A percentile compares a stretch with the other conserved stretches of the same genome.
These are phyloP conservation scores for Silurus lanzhouensis DNA, from an alignment of 2,797 vertebrate species.

Conservation along the genomic window DNA sequence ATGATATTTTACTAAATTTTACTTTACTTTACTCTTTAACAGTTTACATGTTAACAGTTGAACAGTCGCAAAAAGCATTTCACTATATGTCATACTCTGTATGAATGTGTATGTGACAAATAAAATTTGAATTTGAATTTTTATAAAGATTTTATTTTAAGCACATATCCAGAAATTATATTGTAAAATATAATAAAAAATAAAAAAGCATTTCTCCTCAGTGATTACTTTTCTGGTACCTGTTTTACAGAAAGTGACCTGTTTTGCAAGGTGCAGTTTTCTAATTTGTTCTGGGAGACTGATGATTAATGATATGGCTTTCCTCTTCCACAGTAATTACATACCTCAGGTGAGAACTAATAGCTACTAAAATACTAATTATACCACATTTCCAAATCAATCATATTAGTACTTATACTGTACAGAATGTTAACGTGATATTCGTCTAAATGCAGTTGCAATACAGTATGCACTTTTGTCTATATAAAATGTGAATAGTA, in stretches of 20 bases:
- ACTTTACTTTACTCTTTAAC: too few species aligned
- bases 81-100: too few species aligned
- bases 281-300: conserved; percentile 44
- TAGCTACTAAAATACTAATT: conserved; percentile 24
- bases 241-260: conserved; percentile 15
- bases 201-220: not conserved
- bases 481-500: not conserved
- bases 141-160: not conserved
- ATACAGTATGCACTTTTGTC: not conserved
- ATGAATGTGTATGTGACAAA: too few species aligned
- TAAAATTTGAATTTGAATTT: too few species aligned
- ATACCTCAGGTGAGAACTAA: conserved; percentile 39
- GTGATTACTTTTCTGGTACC: conserved; percentile 59
- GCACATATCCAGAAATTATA: conserved; percentile 10
- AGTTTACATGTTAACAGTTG: not conserved
- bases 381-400: conserved; percentile 30
- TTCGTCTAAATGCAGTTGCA: not conserved
- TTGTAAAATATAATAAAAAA: not conserved
- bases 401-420: not conserved
- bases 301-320: conserved; percentile 60
- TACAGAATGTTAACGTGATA: not conserved
- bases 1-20: too few species aligned
- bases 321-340: conserved; percentile 44
- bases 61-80: too few species aligned
- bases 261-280: conserved; percentile 45